These are phyloP conservation scores for Macroglossus sobrinus DNA, from an alignment of 2,113 vertebrate species.

Conservation along the genomic window DNA sequence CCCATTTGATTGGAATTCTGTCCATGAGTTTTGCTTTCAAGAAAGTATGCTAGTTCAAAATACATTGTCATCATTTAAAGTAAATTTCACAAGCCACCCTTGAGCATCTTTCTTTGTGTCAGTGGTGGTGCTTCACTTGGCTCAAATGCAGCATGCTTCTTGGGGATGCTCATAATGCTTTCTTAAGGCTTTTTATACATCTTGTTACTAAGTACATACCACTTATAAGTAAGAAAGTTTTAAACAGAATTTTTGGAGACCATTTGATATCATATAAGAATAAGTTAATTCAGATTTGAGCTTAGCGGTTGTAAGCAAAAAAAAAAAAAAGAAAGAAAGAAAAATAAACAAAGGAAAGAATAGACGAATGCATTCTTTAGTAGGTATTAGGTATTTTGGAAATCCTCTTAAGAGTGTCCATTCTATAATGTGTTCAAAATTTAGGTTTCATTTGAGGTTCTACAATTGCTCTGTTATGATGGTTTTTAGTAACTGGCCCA, in stretches of 20 bases:
- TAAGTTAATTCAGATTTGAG: not conserved
- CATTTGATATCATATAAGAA: not conserved
- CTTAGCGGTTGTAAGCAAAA: not conserved
- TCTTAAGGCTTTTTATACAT: not conserved
- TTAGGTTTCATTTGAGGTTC: slow-evolving; percentile 3
- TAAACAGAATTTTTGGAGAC: not conserved
- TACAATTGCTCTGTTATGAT: slow-evolving; percentile 16
- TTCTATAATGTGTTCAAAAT: not conserved
- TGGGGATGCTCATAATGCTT: not conserved
- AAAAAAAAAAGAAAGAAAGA: not conserved
- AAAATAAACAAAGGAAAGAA: not conserved
- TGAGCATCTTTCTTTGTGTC: not conserved
- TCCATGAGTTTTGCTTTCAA: not conserved
- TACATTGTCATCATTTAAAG: not conserved
- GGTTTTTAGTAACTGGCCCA: slow-evolving; percentile 37
- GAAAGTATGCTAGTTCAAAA: slow-evolving; percentile 22
- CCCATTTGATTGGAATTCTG: not conserved
- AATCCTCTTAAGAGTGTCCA: not conserved
- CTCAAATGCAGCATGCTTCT: not conserved
- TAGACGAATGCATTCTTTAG: not conserved
- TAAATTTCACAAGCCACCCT: not conserved
- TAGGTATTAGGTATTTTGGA: not conserved
- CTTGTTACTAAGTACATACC: not conserved
- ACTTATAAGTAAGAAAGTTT: slow-evolving; percentile 13
- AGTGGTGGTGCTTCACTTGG: not conserved